Evolutionary conservation across 2,888 invertebrate species (phyloP).

Genomic region (Hipparchia semele): DNA sequence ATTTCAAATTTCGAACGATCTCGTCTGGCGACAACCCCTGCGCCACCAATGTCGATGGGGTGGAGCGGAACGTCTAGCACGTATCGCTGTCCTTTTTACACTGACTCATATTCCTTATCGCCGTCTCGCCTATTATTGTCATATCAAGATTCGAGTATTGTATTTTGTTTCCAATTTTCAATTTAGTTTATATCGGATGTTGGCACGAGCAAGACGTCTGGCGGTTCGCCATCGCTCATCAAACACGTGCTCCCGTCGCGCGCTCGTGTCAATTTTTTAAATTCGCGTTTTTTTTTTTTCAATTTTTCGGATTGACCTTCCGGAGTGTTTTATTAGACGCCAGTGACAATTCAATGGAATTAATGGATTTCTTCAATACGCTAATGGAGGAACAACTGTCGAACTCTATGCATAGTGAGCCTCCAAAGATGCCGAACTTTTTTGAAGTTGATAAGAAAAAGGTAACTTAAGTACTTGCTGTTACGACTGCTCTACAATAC

Average conservation of each 20-base stretch:
- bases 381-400: constrained; percentile 69
- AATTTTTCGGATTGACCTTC: constrained; percentile 38
- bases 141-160: constrained; percentile 81
- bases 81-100: constrained; percentile 57
- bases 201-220: constrained; percentile 78
- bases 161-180: constrained; percentile 82
- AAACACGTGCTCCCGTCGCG: constrained; percentile 69
- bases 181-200: constrained; percentile 83
- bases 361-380: constrained; percentile 71
- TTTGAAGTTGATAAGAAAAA: constrained; percentile 78
- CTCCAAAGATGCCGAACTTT: constrained; percentile 75
- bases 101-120: constrained; percentile 58
- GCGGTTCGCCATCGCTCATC: constrained; percentile 65
- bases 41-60: constrained; percentile 70
- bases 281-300: constrained; percentile 43
- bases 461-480: constrained; percentile 50
- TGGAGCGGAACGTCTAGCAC: constrained; percentile 72
- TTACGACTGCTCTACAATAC: background rate
- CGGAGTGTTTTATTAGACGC: constrained; percentile 52
- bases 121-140: constrained; percentile 81
- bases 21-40: constrained; percentile 81
- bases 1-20: constrained; percentile 74
- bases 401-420: constrained; percentile 56
- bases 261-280: constrained; percentile 49
- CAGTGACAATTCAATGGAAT: constrained; percentile 64